Conservation (phyloP, 2,888 invertebrate genomes). For the Siphlonurus alternatus region DNA sequence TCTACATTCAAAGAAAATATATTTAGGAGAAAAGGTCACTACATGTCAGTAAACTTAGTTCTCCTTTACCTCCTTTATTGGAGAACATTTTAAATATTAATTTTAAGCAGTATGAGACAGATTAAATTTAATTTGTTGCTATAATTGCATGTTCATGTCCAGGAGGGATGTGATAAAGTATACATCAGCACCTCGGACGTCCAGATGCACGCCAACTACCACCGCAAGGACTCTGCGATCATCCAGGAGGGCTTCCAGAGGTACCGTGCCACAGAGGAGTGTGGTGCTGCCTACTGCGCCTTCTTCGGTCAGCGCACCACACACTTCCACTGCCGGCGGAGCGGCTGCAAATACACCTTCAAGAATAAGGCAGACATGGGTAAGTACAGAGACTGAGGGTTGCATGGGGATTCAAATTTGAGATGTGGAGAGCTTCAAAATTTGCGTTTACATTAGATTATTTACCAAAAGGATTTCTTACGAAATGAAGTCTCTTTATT, state of each 20-base stretch:
- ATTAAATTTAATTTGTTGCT: too few species aligned
- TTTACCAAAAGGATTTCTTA: slow-evolving; percentile 8
- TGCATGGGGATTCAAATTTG: too few species aligned
- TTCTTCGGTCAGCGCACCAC: slow-evolving; percentile 92
- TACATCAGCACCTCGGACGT: slow-evolving; percentile 98
- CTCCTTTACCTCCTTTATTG: too few species aligned
- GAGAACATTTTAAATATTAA: too few species aligned
- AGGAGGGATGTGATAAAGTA: slow-evolving; percentile 67
- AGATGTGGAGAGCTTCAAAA: too few species aligned
- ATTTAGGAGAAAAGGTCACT: too few species aligned
- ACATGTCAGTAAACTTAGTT: too few species aligned
- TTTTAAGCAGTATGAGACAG: too few species aligned
- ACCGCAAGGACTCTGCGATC: slow-evolving; percentile 93
- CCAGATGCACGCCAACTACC: slow-evolving; percentile 98
- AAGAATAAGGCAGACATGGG: slow-evolving; percentile 99
- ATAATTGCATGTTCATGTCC: too few species aligned
- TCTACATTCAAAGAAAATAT: too few species aligned
- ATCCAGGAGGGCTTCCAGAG: slow-evolving; percentile 96
- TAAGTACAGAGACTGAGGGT: slow-evolving; percentile 34
- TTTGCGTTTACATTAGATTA: not conserved
- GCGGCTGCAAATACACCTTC: slow-evolving; percentile 86
- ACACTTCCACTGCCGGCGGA: slow-evolving; percentile 89
- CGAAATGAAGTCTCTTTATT: too few species aligned
- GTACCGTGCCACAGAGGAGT: slow-evolving; percentile 90
- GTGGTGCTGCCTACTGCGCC: slow-evolving; percentile 76